Base-by-base conservation (phyloP, 2,797 vertebrate genomes). In the Chaenodraco wilsoni region DNA sequence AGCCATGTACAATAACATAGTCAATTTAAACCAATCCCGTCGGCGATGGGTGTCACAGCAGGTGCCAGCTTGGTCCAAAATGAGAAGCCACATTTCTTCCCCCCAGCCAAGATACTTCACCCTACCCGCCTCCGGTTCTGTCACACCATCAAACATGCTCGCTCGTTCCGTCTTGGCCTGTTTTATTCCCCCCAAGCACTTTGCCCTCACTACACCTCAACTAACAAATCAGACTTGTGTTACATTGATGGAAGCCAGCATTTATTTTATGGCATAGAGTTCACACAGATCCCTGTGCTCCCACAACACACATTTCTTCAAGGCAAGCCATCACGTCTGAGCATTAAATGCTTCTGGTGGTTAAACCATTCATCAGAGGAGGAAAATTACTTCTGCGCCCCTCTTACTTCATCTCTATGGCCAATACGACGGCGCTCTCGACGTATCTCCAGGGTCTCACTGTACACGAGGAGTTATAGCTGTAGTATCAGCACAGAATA, bases 11-110 rank as follows among this genome's bases (percentile, higher is more conserved):
- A 23, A 23, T 3, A 23, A 23, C 23, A 23, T 23, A 23, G 64
- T 82, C 83, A 83, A 81, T 52, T 4, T 74, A 79, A 87, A 87
- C 58, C 31, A 61, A 88, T 80, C 70, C 56, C 31, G 61, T 54
- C 3, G 19, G 78, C 5, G 60, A 61, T 71, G 76, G 82, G 66
- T 67, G 81, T 76, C 73, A 46, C 65, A 74, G 59, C 69, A 69
- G 75, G 67, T 51, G 51, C 23, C 59, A 27, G 65, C 69, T 51
- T 31, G 65, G 44, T 81, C 69, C 61, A 52, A 76, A 86, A 88
- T 61, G 62, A 77, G 69, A 84, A 76, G 83, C 16, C 11, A 74
- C 69, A 69, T 72, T 76, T 85, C 66, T 86, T 75, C 84, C 61
- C 76, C 75, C 72, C 58, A 61, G 75, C 69, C 72, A 76, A 69